Evolutionary conservation across 1,140 invertebrate species (phyloP).

Genomic region (Sweltsa coloradensis): DNA sequence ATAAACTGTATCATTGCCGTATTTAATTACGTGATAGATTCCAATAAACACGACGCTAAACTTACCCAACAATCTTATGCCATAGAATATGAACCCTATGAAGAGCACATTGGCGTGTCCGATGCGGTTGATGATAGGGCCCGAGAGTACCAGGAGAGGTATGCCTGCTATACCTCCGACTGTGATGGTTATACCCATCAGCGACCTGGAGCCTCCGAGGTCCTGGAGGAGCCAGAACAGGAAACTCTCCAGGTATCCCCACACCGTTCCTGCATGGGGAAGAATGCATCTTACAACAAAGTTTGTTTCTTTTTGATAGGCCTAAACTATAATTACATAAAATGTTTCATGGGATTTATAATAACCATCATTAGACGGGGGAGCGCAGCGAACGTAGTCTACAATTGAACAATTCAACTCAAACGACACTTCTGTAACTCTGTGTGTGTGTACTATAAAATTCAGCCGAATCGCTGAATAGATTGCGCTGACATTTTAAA

Average conservation of each 20-base stretch:
- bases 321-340: no score
- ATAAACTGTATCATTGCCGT: no score
- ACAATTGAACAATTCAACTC: no score
- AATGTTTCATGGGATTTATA: no score
- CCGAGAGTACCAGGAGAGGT: slow-evolving; percentile 61
- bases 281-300: not conserved
- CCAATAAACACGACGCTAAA: no score
- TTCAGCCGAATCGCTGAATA: no score
- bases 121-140: slow-evolving; percentile 61
- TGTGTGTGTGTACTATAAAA: no score
- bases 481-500: no score
- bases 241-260: slow-evolving; percentile 78
- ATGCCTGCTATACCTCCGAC: slow-evolving; percentile 65
- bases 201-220: slow-evolving; percentile 57
- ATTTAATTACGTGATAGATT: no score
- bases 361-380: no score
- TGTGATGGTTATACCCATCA: slow-evolving; percentile 76
- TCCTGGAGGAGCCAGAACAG: slow-evolving; percentile 77
- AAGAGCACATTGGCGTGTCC: slow-evolving; percentile 75
- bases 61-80: slow-evolving; percentile 56
- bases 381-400: no score
- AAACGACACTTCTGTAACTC: no score
- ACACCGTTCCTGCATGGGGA: slow-evolving; percentile 47
- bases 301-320: not conserved
- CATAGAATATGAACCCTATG: slow-evolving; percentile 64